These are phyloP conservation scores for Tauraco erythrolophus DNA, from an alignment of 2,113 vertebrate genomes.

Conservation along the genomic window DNA sequence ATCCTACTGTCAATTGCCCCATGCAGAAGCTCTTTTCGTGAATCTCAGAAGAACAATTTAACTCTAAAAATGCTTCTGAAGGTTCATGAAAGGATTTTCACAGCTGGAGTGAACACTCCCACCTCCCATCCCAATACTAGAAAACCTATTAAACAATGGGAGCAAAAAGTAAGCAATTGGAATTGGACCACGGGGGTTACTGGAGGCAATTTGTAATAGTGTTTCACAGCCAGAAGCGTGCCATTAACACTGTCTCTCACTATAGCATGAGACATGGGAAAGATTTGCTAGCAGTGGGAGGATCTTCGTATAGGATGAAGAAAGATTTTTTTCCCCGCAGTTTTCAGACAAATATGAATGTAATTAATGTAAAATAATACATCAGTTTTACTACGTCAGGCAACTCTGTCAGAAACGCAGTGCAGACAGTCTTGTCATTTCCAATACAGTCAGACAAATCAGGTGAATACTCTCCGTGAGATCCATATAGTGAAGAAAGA, in stretches of 20 bases:
- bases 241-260: not conserved
- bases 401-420: not conserved
- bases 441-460: rapidly evolving
- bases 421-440: not conserved
- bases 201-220: not conserved
- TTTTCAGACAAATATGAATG: not conserved
- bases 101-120: not conserved
- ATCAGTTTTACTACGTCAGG: not conserved
- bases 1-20: not conserved
- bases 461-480: not conserved
- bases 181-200: not conserved
- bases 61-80: not conserved
- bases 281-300: not conserved
- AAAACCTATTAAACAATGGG: not conserved
- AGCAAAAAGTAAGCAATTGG: slow-evolving; percentile 8
- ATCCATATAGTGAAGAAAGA: not conserved
- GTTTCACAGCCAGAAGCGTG: not conserved
- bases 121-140: not conserved
- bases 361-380: not conserved
- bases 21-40: not conserved
- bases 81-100: not conserved
- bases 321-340: not conserved
- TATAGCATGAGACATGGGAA: not conserved
- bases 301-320: not conserved
- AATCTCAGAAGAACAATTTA: not conserved